Percentiles rank a stretch among this genome's conserved stretches.
These are phyloP conservation scores for Macrocentrus cingulum DNA, from an alignment of 1,140 invertebrate genomes.

Conservation along the genomic window DNA sequence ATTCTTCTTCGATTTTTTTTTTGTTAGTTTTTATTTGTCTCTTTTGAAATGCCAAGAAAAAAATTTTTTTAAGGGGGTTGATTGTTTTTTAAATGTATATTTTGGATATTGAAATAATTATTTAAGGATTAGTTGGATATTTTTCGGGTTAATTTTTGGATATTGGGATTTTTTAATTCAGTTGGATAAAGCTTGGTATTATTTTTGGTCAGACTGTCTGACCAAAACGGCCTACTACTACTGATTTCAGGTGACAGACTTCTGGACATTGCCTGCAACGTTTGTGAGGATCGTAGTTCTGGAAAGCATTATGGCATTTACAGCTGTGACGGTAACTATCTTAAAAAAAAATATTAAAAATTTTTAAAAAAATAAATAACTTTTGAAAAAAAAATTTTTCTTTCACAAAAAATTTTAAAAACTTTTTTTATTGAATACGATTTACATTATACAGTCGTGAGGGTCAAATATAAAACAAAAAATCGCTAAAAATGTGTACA, in stretches of 20 bases:
- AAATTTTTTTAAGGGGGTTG: too few relatives aligned
- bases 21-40: neutral
- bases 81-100: too few relatives aligned
- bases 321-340: constrained; percentile 88
- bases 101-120: too few relatives aligned
- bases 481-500: too few relatives aligned
- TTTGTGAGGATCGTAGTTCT: constrained; percentile 93
- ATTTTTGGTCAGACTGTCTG: neutral
- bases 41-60: neutral
- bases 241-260: constrained; percentile 80
- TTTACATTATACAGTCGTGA: too few relatives aligned
- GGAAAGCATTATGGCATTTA: constrained; percentile 98
- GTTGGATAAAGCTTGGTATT: too few relatives aligned
- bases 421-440: too few relatives aligned
- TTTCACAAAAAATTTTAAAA: constrained; percentile 32
- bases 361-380: neutral
- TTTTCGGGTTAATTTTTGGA: too few relatives aligned
- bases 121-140: too few relatives aligned
- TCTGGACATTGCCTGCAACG: constrained; percentile 93
- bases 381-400: constrained; percentile 75
- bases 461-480: too few relatives aligned
- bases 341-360: neutral
- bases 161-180: too few relatives aligned
- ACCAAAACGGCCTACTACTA: constrained; percentile 13
- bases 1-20: neutral